Base-by-base conservation (phyloP, 2,113 vertebrate species). In the Crypturellus undulatus region DNA sequence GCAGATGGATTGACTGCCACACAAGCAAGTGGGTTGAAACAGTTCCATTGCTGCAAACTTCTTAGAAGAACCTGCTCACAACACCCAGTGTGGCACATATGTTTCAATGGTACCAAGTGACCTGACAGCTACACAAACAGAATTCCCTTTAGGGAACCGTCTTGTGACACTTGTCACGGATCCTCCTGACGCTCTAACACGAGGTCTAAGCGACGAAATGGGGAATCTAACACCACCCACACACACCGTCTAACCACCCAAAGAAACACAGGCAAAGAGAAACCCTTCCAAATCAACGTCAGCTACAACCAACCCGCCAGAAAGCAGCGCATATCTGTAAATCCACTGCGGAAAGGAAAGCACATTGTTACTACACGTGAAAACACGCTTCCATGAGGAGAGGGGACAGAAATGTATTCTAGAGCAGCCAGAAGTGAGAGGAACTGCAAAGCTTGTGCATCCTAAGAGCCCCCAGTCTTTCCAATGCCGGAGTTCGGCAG, bases 311-410 rank as follows among this genome's bases (percentile, higher is more conserved):
- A 90, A 89, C 87, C 86, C 92, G 94, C 78, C 96, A 97, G 91
- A 97, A 98, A 96, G 90, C 70, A 95, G 87, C 87, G 93, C 64
- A 32, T 96, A 96, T 92, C 92, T 96, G 95, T 97, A 96, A 96
- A 92, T 84, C 76, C 47, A 56, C 72, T 42, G 38, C 81, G 76
- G 72, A 62, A 93, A 94, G 91, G 95, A 96, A 97, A 96, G 94
- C 77, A 70, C 38, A 52, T 95, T 94, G 94, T 96, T 96, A 97
- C 95, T 96, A 92, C 93, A 96, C 94, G 93, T 84, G 92, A 97
- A 97, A 97, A 82, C 72, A 73, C 65, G 90, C 80, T 97, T 96
- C 84, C 47, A 63, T 93, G 89, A 91, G 68, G 89, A 94, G 62
- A 94, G 60, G 82, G 81, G 89, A 79, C 54, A 40, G 65, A 96